Evolutionary conservation across 2,888 invertebrate genomes (phyloP).

Genomic region (Agriopis aurantiaria): DNA sequence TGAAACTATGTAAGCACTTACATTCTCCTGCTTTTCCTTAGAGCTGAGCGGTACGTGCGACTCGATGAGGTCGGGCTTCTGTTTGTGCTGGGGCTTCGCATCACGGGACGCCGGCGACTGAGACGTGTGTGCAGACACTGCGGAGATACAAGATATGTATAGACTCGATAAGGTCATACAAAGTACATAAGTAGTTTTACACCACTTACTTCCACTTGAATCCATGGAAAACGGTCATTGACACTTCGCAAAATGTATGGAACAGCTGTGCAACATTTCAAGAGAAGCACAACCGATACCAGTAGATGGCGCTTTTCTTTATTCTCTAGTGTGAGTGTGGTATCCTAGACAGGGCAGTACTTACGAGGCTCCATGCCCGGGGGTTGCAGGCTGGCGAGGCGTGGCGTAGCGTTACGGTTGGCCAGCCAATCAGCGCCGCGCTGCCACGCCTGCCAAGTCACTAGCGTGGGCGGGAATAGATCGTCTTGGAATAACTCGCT

Average conservation of each 20-base stretch:
- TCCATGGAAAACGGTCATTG: too few species aligned
- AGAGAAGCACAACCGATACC: too few species aligned
- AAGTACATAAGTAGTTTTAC: too few species aligned
- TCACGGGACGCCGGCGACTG: conserved; percentile 58
- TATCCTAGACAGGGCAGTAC: background rate
- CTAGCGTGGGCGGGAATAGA: conserved; percentile 96
- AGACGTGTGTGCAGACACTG: conserved; percentile 74
- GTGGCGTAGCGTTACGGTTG: conserved; percentile 87
- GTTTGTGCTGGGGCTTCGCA: conserved; percentile 60
- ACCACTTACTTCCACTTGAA: too few species aligned
- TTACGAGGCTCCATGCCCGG: conserved; percentile 94
- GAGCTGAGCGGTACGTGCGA: conserved; percentile 70
- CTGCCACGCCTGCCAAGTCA: conserved; percentile 91
- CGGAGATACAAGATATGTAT: background rate
- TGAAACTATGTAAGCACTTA: conserved; percentile 52
- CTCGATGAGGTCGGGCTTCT: conserved; percentile 78
- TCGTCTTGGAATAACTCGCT: conserved; percentile 99
- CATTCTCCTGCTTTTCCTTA: conserved; percentile 78
- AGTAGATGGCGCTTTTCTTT: too few species aligned
- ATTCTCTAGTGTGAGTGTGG: too few species aligned
- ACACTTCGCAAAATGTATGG: too few species aligned
- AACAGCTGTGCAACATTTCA: too few species aligned
- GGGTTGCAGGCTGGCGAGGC: conserved; percentile 92
- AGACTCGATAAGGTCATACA: too few species aligned
- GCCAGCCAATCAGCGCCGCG: conserved; percentile 92